A percentile compares a stretch with the other conserved stretches of the same genome.
Conservation (phyloP, 2,888 invertebrate genomes). For the Drosophila subquinaria region DNA sequence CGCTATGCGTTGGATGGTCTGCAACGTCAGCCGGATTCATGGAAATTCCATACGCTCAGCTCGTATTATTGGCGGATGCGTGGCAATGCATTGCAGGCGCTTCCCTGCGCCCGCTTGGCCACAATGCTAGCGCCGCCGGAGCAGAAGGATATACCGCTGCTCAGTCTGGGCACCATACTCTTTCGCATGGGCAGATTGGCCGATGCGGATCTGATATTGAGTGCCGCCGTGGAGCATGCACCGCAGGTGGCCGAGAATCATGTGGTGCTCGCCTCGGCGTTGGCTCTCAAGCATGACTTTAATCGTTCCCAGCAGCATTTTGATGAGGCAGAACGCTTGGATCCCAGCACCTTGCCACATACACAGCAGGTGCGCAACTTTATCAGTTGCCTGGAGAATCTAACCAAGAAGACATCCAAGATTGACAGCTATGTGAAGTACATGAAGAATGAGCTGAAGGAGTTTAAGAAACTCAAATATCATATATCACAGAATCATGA, state of each 20-base stretch:
- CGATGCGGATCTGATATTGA: slow-evolving; percentile 82
- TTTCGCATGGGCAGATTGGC: slow-evolving; percentile 80
- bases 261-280: slow-evolving; percentile 81
- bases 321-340: slow-evolving; percentile 81
- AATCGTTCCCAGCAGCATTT: slow-evolving; percentile 83
- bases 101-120: slow-evolving; percentile 83
- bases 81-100: slow-evolving; percentile 82
- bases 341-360: slow-evolving; percentile 79
- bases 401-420: slow-evolving; percentile 82
- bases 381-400: slow-evolving; percentile 82
- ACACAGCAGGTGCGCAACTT: slow-evolving; percentile 82
- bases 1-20: slow-evolving; percentile 73
- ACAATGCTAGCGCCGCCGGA: slow-evolving; percentile 81
- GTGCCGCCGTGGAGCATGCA: slow-evolving; percentile 83
- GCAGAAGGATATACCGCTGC: slow-evolving; percentile 81
- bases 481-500: slow-evolving; percentile 82
- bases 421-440: slow-evolving; percentile 85
- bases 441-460: slow-evolving; percentile 83
- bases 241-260: slow-evolving; percentile 83
- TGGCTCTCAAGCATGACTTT: slow-evolving; percentile 84
- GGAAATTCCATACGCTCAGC: slow-evolving; percentile 84
- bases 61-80: slow-evolving; percentile 85
- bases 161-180: slow-evolving; percentile 84
- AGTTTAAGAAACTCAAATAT: slow-evolving; percentile 81
- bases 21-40: slow-evolving; percentile 79